phyloP scores from a whole-genome alignment of 1,140 invertebrate genomes.

The Lordiphosa stackelbergi region DNA sequence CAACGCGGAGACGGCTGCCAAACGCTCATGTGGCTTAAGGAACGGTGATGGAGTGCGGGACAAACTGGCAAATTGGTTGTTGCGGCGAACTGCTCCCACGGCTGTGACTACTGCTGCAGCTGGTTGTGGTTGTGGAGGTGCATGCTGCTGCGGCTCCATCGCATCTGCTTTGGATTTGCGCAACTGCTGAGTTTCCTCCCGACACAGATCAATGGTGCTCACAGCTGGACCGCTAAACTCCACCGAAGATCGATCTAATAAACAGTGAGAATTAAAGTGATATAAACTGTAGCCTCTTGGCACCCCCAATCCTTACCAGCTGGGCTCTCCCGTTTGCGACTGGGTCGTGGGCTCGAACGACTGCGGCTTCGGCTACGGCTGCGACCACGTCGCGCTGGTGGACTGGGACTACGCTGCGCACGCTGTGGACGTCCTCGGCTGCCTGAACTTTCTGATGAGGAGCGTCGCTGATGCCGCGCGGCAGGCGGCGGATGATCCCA shows the following conservation, averaged over 20 bases:
- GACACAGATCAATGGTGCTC: slow-evolving; percentile 70
- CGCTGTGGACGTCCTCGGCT: slow-evolving; percentile 20
- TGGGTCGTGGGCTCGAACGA: slow-evolving; percentile 47
- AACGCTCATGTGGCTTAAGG: slow-evolving; percentile 84
- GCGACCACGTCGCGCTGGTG: slow-evolving; percentile 24
- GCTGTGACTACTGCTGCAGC: slow-evolving; percentile 20
- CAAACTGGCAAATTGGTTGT: slow-evolving; percentile 79
- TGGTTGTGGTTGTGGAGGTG: slow-evolving; percentile 24
- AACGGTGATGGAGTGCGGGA: slow-evolving; percentile 89
- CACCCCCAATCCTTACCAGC: slow-evolving; percentile 16
- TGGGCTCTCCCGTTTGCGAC: slow-evolving; percentile 41
- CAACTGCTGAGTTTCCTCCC: slow-evolving; percentile 77
- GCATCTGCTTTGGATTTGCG: slow-evolving; percentile 48
- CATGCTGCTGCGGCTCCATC: slow-evolving; percentile 14
- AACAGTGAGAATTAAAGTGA: neutral
- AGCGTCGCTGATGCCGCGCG: slow-evolving; percentile 15
- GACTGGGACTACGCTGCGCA: slow-evolving; percentile 44
- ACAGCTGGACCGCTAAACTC: slow-evolving; percentile 61
- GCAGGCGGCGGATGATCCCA: slow-evolving; percentile 45
- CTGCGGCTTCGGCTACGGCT: slow-evolving; percentile 46
- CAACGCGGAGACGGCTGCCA: slow-evolving; percentile 47
- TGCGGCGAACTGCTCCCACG: slow-evolving; percentile 19
- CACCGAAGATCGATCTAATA: slow-evolving; percentile 57
- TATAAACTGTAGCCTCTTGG: neutral
- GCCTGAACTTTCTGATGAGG: slow-evolving; percentile 30